A percentile compares a stretch with the other conserved stretches of the same genome.
Evolutionary conservation across 1,140 invertebrate species (phyloP).

Genomic region (Nasonia giraulti): DNA sequence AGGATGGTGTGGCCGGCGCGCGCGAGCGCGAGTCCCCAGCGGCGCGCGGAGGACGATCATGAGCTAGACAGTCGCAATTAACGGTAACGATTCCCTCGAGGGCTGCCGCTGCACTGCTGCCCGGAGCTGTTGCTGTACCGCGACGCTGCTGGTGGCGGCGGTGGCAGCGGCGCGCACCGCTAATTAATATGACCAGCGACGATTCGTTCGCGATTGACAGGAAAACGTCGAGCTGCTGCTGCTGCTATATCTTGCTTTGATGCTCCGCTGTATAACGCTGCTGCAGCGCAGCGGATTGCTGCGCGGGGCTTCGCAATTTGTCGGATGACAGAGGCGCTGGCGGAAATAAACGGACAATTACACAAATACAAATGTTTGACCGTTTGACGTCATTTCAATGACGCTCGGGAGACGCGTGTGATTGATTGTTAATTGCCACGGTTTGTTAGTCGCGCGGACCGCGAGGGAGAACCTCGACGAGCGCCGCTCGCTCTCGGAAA

Average conservation of each 20-base stretch:
- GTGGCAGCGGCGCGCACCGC: slow-evolving; percentile 54
- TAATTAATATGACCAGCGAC: slow-evolving; percentile 70
- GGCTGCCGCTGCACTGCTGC: slow-evolving; percentile 36
- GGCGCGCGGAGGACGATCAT: slow-evolving; percentile 25
- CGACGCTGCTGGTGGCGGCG: not conserved
- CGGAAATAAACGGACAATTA: slow-evolving; percentile 75
- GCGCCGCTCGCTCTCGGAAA: not conserved
- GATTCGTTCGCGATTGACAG: slow-evolving; percentile 69
- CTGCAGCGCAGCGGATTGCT: no score
- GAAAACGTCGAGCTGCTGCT: slow-evolving; percentile 60
- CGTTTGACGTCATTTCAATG: slow-evolving; percentile 72
- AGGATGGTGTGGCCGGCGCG: no score
- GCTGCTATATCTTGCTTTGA: slow-evolving; percentile 1
- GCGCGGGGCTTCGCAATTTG: slow-evolving; percentile 69
- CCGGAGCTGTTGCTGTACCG: no score
- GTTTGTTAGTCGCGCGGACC: slow-evolving; percentile 68
- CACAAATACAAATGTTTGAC: slow-evolving; percentile 74
- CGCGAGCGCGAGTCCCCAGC: slow-evolving; percentile 13
- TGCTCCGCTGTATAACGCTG: not conserved
- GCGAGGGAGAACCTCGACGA: not conserved
- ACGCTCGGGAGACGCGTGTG: slow-evolving; percentile 66
- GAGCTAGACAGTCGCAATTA: slow-evolving; percentile 67
- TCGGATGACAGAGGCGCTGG: slow-evolving; percentile 69
- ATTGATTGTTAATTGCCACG: slow-evolving; percentile 76
- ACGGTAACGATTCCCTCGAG: slow-evolving; percentile 64